phyloP scores from a whole-genome alignment of 2,113 vertebrate species.

The Istiophorus platypterus region DNA sequence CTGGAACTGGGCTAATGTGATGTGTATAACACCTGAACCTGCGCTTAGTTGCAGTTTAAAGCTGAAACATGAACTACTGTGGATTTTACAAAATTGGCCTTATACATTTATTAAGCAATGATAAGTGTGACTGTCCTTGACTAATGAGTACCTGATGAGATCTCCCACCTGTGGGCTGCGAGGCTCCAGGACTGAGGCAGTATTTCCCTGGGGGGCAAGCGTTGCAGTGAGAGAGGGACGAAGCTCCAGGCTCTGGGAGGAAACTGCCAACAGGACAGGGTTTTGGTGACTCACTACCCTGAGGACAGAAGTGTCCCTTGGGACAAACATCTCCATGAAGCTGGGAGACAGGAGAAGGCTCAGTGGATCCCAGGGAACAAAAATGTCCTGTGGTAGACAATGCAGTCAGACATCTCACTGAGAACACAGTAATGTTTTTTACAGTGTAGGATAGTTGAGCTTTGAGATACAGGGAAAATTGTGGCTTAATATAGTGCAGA shows the following conservation, averaged over 20 bases:
- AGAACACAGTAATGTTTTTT: slow-evolving; percentile 21
- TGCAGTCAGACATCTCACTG: slow-evolving; percentile 30
- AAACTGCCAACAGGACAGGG: slow-evolving; percentile 89
- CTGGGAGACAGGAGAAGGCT: slow-evolving; percentile 78
- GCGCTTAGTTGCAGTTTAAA: not conserved
- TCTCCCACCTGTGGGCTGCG: slow-evolving; percentile 79
- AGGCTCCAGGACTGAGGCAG: slow-evolving; percentile 80
- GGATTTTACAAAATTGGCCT: not conserved
- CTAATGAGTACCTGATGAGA: slow-evolving; percentile 8
- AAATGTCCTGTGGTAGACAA: slow-evolving; percentile 83
- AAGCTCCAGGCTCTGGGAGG: slow-evolving; percentile 83
- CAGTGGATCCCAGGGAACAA: slow-evolving; percentile 75
- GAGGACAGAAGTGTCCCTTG: slow-evolving; percentile 89
- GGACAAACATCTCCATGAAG: slow-evolving; percentile 90
- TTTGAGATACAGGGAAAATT: not conserved
- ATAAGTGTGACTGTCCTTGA: not conserved
- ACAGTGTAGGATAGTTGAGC: not conserved
- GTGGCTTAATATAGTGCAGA: not conserved
- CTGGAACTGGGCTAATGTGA: not conserved
- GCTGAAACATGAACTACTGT: not conserved
- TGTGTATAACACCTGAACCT: not conserved
- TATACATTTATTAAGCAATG: not conserved
- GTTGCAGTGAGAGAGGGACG: slow-evolving; percentile 82
- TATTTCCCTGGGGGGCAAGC: slow-evolving; percentile 88
- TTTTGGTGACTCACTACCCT: slow-evolving; percentile 83